Percentiles rank a stretch among this genome's conserved stretches.
Evolutionary conservation across 2,888 invertebrate species (phyloP).

Genomic region (Cephus pygmeus): DNA sequence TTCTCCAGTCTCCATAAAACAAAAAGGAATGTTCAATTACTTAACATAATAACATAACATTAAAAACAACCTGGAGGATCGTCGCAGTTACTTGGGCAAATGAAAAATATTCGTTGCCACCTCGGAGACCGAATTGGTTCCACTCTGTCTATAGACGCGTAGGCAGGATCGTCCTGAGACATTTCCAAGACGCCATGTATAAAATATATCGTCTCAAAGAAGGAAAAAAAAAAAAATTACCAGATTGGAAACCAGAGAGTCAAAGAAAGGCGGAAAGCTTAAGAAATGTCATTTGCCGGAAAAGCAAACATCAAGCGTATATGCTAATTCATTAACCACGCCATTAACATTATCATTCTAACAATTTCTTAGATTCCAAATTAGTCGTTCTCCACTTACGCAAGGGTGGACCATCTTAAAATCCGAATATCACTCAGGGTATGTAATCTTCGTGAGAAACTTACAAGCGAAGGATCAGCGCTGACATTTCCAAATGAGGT

Average conservation of each 20-base stretch:
- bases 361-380: neutral
- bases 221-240: neutral
- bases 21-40: conserved; percentile 38
- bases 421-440: neutral
- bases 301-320: conserved; percentile 40
- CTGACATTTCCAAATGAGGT: neutral
- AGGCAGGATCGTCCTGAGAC: neutral
- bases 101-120: neutral
- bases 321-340: conserved; percentile 6
- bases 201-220: neutral
- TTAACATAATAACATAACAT: conserved; percentile 17
- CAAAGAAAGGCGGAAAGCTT: conserved; percentile 6
- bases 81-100: neutral
- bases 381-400: neutral
- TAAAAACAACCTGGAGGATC: conserved; percentile 8
- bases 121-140: neutral
- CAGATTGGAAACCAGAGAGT: neutral
- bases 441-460: neutral
- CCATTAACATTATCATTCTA: neutral
- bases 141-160: neutral
- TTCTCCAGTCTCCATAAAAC: conserved; percentile 10
- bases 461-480: neutral
- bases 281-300: conserved; percentile 30
- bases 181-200: neutral
- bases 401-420: neutral